Conservation (phyloP, 2,888 invertebrate genomes). For the Pseudanteris insignis region DNA sequence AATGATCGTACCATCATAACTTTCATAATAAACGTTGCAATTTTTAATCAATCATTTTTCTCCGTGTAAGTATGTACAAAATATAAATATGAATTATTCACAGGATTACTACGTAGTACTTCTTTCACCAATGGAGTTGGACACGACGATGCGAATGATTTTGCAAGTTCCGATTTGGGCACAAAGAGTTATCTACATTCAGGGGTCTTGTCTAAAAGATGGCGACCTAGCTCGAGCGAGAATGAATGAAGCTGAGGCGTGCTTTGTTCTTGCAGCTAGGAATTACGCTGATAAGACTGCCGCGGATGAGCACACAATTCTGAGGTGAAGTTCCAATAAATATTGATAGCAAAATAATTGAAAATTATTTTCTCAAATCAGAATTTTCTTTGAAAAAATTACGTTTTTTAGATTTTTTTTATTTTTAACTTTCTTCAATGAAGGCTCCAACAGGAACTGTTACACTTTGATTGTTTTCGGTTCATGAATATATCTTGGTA, state of each 20-base stretch:
- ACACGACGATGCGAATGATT: slow-evolving; percentile 98
- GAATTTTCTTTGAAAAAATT: too few species aligned
- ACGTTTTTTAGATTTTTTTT: too few species aligned
- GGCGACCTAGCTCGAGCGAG: slow-evolving; percentile 93
- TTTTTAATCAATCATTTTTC: too few species aligned
- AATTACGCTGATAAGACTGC: slow-evolving; percentile 97
- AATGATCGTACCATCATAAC: too few species aligned
- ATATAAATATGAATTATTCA: slow-evolving; percentile 13
- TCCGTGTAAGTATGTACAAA: too few species aligned
- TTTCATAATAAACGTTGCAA: too few species aligned
- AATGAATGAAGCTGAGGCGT: slow-evolving; percentile 97
- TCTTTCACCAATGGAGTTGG: slow-evolving; percentile 96
- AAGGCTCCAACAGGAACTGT: too few species aligned
- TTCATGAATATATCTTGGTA: too few species aligned
- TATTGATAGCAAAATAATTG: not conserved
- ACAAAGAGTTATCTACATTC: slow-evolving; percentile 90
- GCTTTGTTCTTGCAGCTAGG: slow-evolving; percentile 94
- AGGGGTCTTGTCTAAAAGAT: slow-evolving; percentile 96
- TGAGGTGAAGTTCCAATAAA: slow-evolving; percentile 68
- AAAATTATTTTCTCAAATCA: too few species aligned
- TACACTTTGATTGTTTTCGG: too few species aligned
- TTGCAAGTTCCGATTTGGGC: slow-evolving; percentile 97
- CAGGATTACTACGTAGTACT: slow-evolving; percentile 96
- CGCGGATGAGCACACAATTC: slow-evolving; percentile 82
- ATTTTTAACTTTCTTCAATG: too few species aligned